phyloP scores from a whole-genome alignment of 2,797 vertebrate species.

The Alectoris magna region DNA sequence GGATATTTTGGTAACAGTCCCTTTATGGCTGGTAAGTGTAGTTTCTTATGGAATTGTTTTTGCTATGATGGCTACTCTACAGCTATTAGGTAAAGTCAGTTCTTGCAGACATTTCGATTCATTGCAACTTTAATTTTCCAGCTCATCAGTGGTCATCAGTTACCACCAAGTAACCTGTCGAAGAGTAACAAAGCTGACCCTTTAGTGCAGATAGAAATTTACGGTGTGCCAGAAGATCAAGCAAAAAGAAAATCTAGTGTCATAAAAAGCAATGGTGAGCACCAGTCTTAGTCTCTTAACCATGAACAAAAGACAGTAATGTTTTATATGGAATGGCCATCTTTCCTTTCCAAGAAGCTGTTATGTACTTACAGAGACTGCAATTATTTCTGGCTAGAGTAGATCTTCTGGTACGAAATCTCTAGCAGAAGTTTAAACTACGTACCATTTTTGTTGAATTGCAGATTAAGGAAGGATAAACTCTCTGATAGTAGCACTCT shows the following conservation, averaged over 20 bases:
- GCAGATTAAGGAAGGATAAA: background rate
- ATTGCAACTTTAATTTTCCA: constrained; percentile 55
- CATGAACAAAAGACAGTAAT: background rate
- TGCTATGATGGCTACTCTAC: background rate
- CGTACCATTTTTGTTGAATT: background rate
- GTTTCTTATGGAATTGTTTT: background rate
- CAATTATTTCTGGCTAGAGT: background rate
- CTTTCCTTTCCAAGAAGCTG: background rate
- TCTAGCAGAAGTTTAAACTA: background rate
- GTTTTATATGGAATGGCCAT: background rate
- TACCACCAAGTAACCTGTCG: constrained; percentile 69
- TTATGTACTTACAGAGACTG: background rate
- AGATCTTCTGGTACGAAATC: background rate
- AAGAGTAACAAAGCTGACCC: constrained; percentile 76
- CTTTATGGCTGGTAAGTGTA: background rate
- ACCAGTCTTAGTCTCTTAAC: background rate
- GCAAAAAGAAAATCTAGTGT: constrained; percentile 78
- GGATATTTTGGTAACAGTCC: background rate
- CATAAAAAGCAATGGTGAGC: constrained; percentile 87
- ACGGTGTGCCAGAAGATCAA: constrained; percentile 82
- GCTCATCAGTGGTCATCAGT: constrained; percentile 87
- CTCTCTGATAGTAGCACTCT: background rate
- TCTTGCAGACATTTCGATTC: background rate
- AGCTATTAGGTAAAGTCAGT: background rate
- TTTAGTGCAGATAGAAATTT: constrained; percentile 85